phyloP scores from a whole-genome alignment of 2,888 invertebrate genomes.

The Stenotaenia linearis region DNA sequence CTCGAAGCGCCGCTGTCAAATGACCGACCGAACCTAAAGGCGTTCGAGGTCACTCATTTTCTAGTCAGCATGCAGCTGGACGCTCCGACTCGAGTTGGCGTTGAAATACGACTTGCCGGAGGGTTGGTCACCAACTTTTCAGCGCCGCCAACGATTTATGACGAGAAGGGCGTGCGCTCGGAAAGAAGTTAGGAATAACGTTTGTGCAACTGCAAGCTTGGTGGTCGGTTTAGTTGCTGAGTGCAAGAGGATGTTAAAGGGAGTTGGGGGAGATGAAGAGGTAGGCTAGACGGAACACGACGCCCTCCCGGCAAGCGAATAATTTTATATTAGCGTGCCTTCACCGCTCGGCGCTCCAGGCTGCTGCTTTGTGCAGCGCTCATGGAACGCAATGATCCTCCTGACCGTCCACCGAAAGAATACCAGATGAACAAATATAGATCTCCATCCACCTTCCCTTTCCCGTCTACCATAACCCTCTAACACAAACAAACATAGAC shows the following conservation, averaged over 20 bases:
- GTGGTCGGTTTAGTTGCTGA: background rate
- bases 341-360: slow-evolving; percentile 12
- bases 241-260: background rate
- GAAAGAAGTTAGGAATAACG: slow-evolving; percentile 13
- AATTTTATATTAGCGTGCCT: slow-evolving; percentile 23
- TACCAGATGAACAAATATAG: slow-evolving; percentile 16
- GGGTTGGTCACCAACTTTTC: slow-evolving; percentile 12
- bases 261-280: background rate
- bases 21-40: slow-evolving; percentile 2
- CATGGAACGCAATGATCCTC: background rate
- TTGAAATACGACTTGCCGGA: slow-evolving; percentile 13
- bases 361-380: background rate
- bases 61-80: slow-evolving; percentile 18
- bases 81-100: background rate
- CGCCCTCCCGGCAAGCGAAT: slow-evolving; percentile 17
- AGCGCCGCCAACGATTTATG: slow-evolving; percentile 24
- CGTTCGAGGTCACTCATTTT: slow-evolving; percentile 13
- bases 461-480: background rate
- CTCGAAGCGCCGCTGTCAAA: slow-evolving; percentile 3
- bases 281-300: background rate
- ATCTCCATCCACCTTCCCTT: background rate
- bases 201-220: slow-evolving; percentile 6
- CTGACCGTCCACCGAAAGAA: slow-evolving; percentile 7
- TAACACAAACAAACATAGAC: background rate
- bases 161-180: background rate